phyloP scores from a whole-genome alignment of 1,140 invertebrate genomes.

The Rhyzopertha dominica region DNA sequence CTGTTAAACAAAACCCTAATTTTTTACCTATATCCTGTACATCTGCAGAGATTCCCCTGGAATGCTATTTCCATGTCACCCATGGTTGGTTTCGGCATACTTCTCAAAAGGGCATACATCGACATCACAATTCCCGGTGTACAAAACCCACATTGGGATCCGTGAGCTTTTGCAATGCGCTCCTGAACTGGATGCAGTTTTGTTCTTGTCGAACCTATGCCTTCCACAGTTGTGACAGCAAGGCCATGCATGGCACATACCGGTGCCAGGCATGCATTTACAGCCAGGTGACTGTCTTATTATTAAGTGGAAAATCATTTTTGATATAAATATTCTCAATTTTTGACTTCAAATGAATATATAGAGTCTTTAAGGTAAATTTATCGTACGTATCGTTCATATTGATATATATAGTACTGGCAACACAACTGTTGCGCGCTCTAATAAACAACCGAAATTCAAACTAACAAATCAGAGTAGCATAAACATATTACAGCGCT shows the following conservation, averaged over 20 bases:
- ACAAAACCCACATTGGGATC: conserved; percentile 88
- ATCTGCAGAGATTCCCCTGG: conserved; percentile 87
- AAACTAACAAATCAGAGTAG: no score
- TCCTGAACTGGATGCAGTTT: conserved; percentile 80
- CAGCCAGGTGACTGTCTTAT: conserved; percentile 70
- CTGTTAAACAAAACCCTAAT: no score
- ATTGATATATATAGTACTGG: no score
- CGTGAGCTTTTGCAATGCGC: conserved; percentile 78
- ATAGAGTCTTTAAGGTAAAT: no score
- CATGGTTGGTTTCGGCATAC: conserved; percentile 57
- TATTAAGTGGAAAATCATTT: conserved; percentile 15
- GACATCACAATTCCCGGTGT: conserved; percentile 93
- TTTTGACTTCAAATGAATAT: no score
- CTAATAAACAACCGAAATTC: no score
- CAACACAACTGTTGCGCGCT: no score
- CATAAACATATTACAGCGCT: no score
- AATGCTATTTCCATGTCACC: conserved; percentile 76
- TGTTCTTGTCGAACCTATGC: conserved; percentile 68
- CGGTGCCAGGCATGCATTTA: conserved; percentile 85
- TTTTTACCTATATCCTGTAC: conserved; percentile 90
- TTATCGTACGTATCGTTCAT: no score
- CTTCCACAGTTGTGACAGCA: conserved; percentile 86
- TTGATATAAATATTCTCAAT: no score
- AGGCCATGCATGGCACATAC: conserved; percentile 77
- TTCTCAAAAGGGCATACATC: conserved; percentile 80